Evolutionary conservation across 2,113 vertebrate species (phyloP).

Genomic region (Stercorarius parasiticus): DNA sequence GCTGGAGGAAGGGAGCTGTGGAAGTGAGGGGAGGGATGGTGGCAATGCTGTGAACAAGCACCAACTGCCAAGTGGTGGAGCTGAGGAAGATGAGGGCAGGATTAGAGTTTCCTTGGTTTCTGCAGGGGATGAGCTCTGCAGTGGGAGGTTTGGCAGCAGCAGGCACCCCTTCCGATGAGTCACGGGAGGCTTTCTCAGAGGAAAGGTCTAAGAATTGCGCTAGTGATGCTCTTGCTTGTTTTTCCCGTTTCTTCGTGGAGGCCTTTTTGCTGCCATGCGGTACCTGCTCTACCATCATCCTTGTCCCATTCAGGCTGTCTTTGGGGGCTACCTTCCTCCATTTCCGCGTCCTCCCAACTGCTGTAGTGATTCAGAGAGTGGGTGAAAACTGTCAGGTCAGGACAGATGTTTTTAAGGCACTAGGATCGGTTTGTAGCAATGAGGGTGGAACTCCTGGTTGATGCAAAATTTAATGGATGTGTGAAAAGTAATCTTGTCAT

Average conservation of each 20-base stretch:
- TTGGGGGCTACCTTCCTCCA: not conserved
- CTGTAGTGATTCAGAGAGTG: not conserved
- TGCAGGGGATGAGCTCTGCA: constrained; percentile 17
- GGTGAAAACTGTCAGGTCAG: not conserved
- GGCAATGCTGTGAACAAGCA: not conserved
- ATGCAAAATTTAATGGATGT: not conserved
- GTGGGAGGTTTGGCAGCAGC: constrained; percentile 48
- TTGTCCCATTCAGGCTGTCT: not conserved
- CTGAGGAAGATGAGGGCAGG: not conserved
- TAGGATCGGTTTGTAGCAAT: not conserved
- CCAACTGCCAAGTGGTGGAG: not conserved
- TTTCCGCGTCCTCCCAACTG: not conserved
- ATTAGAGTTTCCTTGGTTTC: constrained; percentile 26
- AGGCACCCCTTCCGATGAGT: constrained; percentile 16
- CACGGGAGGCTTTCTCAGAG: constrained; percentile 5
- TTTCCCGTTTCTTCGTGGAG: not conserved
- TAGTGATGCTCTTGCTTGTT: not conserved
- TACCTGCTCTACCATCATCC: not conserved
- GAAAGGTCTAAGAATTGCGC: not conserved
- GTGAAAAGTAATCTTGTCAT: not conserved
- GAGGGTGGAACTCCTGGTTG: not conserved
- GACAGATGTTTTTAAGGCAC: not conserved
- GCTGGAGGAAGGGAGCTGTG: not conserved
- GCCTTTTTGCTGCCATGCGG: not conserved
- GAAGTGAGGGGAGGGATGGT: not conserved